These are phyloP conservation scores for Pelecanoides urinatrix DNA, from an alignment of 2,113 vertebrate species.

Conservation along the genomic window DNA sequence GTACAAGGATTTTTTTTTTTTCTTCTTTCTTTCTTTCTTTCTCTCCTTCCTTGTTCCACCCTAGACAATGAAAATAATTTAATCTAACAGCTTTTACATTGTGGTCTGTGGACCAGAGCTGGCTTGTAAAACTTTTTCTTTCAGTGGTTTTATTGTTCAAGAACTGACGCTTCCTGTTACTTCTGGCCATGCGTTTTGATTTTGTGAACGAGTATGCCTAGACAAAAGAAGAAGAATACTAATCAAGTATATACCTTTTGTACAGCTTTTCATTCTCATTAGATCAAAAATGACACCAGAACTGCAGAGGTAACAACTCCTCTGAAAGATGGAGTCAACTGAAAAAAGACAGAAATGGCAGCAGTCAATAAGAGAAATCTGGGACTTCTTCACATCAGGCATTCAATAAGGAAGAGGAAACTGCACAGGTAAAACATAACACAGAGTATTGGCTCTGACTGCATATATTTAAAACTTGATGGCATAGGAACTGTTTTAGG, in stretches of 20 bases:
- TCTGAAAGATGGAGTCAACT: neutral
- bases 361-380: neutral
- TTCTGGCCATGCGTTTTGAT: neutral
- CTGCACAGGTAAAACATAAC: neutral
- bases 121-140: conserved; percentile 40
- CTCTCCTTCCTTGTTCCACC: neutral
- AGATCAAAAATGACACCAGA: neutral
- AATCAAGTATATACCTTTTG: neutral
- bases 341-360: neutral
- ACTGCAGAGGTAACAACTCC: neutral
- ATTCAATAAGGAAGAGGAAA: neutral
- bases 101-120: conserved; percentile 25
- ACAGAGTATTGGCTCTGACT: neutral
- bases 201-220: neutral
- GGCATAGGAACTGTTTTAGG: neutral
- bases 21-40: neutral
- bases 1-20: neutral
- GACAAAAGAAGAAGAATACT: neutral
- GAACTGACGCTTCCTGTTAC: conserved; percentile 10
- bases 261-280: neutral
- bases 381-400: neutral
- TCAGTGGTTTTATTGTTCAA: conserved; percentile 45
- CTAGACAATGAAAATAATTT: conserved; percentile 25
- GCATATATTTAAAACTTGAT: neutral
- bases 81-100: conserved; percentile 15